Conservation (phyloP, 30 jellyfish, hydroid and myxozoan genomes). For the Cassiopea andromeda region DNA sequence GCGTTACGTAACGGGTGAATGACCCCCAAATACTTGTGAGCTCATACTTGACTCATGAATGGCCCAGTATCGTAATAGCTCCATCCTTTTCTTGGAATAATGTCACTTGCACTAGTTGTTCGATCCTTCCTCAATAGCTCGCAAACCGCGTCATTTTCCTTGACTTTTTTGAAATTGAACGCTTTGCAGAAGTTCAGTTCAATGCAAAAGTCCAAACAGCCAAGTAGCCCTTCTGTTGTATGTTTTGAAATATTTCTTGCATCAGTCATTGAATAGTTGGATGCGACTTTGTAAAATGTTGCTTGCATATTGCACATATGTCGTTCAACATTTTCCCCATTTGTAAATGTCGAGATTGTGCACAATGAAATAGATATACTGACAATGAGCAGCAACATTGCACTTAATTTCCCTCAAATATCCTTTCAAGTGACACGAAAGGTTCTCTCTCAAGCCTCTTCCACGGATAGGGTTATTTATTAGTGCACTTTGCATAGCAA, state of each 20-base stretch:
- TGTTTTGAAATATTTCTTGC: not conserved
- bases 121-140: constrained; percentile 43
- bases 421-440: too few species aligned
- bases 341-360: not conserved
- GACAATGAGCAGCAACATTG: not conserved
- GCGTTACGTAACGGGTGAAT: too few species aligned
- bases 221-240: constrained; percentile 9
- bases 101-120: constrained; percentile 8
- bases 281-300: constrained; percentile 32
- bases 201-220: constrained; percentile 1
- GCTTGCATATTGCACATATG: constrained; percentile 33
- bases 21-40: too few species aligned
- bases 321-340: constrained; percentile 22
- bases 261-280: constrained; percentile 25
- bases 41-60: constrained; percentile 7
- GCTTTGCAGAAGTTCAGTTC: constrained; percentile 20
- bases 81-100: constrained; percentile 44
- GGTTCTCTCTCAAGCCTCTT: too few species aligned
- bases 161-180: constrained; percentile 14
- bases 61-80: constrained; percentile 47
- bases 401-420: too few species aligned
- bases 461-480: too few species aligned
- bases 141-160: not conserved
- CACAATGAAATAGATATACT: not conserved
- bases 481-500: too few species aligned